Evolutionary conservation across 2,888 invertebrate genomes (phyloP), one percentile per base, ranked within the genome.

Genomic region (Epinotia nisella): DNA sequence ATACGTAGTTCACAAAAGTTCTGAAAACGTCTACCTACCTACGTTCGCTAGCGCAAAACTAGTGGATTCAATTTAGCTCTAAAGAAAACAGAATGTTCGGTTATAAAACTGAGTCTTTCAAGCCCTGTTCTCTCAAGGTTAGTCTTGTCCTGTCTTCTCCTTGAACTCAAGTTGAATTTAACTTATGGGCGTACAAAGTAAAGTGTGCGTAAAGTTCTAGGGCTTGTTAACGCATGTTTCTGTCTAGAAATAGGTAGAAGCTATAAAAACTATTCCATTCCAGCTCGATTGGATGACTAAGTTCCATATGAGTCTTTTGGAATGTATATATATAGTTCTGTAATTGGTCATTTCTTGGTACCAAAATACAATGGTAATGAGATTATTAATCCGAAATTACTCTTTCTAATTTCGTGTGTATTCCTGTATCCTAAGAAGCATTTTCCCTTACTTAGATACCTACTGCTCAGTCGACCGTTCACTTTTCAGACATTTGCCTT

Each of bases 201-300:
- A 11, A 72, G 62, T 72, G 56, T 62, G 72, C 67, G 67, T 72
- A 35, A 60, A 55, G 24, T 67, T 56, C 13, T 35, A 61, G 53
- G 66, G 60, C 49, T 60, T 55, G 55, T 55, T 68, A 21, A 65
- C 17, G 59, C 53, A 65, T 66, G 51, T 21, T 49, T 60, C n/a
- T 21, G 15, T 65, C 58, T 56, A 39, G 49, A 67, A 61, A 62
- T 58, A n/a, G n/a, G n/a, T n/a, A 55, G 55, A 21, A 41, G 35
- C 17, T 21, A 41, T 9, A 51, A 53, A 39, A 60, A 29, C 29
- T 11, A n/a, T 29, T 45, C 53, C 39, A 55, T 41, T 15, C 10
- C 21, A 19, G 53, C 11, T 39, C 9, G 17, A 24, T 59, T 24
- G 70, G 17, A 55, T 62, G 10, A 45, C n/a, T 19, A 60, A 60